Conservation (phyloP, 1,140 invertebrate genomes). For the Tyrophagus putrescentiae region DNA sequence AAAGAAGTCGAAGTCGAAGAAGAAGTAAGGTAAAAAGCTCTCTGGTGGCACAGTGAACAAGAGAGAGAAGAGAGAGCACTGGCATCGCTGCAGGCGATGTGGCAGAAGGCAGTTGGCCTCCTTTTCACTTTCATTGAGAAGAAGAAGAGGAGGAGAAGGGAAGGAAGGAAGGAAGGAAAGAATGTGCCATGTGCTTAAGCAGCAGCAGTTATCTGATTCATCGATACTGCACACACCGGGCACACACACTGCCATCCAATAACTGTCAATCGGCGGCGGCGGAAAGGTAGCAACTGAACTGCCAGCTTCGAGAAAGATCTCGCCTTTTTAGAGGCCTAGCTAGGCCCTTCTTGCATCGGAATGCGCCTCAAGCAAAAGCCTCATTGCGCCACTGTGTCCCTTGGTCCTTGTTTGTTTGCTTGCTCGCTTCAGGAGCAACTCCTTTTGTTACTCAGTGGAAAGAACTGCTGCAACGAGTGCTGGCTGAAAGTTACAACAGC, state of each 20-base stretch:
- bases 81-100: constrained; percentile 5
- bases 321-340: no score
- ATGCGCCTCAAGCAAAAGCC: no score
- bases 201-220: background rate
- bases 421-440: no score
- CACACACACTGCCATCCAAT: background rate
- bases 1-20: no score
- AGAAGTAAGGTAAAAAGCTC: no score
- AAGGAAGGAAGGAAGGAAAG: background rate
- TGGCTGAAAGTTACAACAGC: no score
- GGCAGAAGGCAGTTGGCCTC: constrained; percentile 4
- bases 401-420: no score
- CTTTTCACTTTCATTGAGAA: constrained; percentile 10
- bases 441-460: no score
- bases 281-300: background rate
- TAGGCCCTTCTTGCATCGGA: no score
- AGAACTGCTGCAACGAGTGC: no score
- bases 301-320: no score
- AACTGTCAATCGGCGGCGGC: background rate
- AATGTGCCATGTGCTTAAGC: background rate
- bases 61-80: background rate
- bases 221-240: constrained; percentile 3
- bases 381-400: background rate
- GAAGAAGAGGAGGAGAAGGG: background rate
- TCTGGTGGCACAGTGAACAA: background rate